Base-by-base conservation (phyloP, 2,888 invertebrate species). In the Ptychoptera albimana region DNA sequence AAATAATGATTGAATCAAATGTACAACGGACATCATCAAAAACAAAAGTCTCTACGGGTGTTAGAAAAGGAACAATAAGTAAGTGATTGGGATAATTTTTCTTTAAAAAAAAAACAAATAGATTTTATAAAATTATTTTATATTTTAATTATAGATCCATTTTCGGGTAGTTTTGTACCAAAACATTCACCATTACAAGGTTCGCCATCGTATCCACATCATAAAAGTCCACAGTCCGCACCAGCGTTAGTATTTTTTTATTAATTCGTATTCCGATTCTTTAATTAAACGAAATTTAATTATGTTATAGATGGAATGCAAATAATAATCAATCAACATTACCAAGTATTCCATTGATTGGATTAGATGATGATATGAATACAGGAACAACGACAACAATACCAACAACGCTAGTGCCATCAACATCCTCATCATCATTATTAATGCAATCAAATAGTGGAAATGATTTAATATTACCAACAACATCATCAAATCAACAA, bases 341-440 rank as follows among this genome's bases (percentile, higher is more conserved):
- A 50, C 83, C 82, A 51, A 83, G 79, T 53, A 68, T 80, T 50
- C 83, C 84, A 7, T 77, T 82, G 76, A 81, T 83, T 51, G 78
- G 80, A 38, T 64, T 79, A 47, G 80, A 80, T 57, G 80, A 80
- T 53, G 65, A 60, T 52, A 49, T 45, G 57, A 58, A 46, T 47
- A 50, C 50, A 23, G 23, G 23, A 23, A 23, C 23, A 23, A 23
- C 23, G 23, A 23, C 23, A 23, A 23, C 23, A n/a, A n/a, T n/a
- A n/a, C n/a, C n/a, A n/a, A n/a, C n/a, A n/a, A 52, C 51, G 46
- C 55, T 51, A 57, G 57, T 37, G 48, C 60, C 53, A 49, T 52
- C 52, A 11, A 30, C 49, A 37, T 45, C 50, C 13, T 46, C 51
- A 52, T 53, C 47, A 53, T 55, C 52, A 48, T 51, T 48, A 46